Conservation (phyloP, 2,113 vertebrate species). For the Malurus elegans region DNA sequence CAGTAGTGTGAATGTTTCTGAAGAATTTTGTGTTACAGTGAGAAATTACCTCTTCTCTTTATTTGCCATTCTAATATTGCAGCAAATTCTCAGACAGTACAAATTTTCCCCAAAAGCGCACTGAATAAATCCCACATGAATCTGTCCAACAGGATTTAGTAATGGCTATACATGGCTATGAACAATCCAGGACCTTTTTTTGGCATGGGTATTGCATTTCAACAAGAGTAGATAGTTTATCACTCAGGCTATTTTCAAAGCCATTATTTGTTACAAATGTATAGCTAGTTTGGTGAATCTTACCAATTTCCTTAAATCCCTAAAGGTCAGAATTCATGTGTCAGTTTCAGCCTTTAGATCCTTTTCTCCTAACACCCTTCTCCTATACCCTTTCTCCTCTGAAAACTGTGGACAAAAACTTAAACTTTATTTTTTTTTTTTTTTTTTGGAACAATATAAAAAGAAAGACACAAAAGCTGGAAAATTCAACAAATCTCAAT, state of each 20-base stretch:
- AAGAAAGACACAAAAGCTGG: background rate
- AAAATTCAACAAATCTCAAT: background rate
- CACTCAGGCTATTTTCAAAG: background rate
- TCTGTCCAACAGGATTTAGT: background rate
- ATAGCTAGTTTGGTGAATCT: background rate
- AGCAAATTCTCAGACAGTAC: background rate
- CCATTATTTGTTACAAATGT: background rate
- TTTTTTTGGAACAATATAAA: background rate
- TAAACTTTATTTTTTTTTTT: too few relatives aligned
- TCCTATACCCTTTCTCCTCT: background rate
- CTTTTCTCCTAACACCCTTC: background rate
- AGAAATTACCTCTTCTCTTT: constrained; percentile 4
- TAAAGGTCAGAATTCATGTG: background rate
- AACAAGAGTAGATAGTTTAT: background rate
- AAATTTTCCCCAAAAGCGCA: background rate
- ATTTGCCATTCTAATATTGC: background rate
- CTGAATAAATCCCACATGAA: background rate
- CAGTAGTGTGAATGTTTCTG: background rate
- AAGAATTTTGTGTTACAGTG: background rate
- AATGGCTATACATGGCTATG: background rate
- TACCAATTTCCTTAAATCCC: background rate
- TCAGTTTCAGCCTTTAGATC: background rate
- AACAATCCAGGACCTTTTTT: background rate
- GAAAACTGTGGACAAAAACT: background rate
- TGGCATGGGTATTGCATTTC: background rate